A percentile compares a stretch with the other conserved stretches of the same genome.
phyloP scores from a whole-genome alignment of 2,113 vertebrate species.

The Elephas maximus region DNA sequence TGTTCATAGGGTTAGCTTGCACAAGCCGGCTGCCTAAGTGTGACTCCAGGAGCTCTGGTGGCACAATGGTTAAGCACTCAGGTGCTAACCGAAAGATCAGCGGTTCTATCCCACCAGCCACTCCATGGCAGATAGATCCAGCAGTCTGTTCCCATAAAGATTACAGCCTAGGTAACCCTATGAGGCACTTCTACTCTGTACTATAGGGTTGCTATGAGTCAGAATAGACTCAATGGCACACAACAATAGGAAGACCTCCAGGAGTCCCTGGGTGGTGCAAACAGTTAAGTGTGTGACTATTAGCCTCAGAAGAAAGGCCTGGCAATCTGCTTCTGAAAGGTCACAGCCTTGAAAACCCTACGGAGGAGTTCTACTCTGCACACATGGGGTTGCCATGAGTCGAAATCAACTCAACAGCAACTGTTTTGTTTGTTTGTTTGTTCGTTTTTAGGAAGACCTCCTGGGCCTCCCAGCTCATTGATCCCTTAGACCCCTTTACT shows the following conservation, averaged over 20 bases:
- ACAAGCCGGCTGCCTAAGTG: neutral
- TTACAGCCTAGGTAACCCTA: neutral
- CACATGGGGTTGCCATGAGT: neutral
- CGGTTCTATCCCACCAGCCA: neutral
- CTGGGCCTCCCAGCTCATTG: neutral
- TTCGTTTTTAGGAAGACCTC: neutral
- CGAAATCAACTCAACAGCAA: neutral
- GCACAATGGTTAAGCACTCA: neutral
- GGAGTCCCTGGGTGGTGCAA: neutral
- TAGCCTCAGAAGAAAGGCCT: neutral
- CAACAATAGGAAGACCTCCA: neutral
- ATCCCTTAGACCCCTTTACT: neutral
- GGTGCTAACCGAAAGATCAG: neutral
- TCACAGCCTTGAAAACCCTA: neutral
- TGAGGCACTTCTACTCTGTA: too few species aligned
- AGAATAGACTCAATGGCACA: neutral
- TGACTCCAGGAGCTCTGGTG: neutral
- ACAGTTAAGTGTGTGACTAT: neutral
- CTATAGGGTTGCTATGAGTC: neutral
- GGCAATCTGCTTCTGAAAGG: neutral
- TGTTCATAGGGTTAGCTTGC: fast-evolving
- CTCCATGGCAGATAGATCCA: neutral
- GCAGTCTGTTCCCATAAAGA: neutral
- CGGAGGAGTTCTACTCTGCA: neutral
- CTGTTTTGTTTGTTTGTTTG: neutral